phyloP scores from a whole-genome alignment of 2,113 vertebrate species.

The Cochlearius cochlearius region DNA sequence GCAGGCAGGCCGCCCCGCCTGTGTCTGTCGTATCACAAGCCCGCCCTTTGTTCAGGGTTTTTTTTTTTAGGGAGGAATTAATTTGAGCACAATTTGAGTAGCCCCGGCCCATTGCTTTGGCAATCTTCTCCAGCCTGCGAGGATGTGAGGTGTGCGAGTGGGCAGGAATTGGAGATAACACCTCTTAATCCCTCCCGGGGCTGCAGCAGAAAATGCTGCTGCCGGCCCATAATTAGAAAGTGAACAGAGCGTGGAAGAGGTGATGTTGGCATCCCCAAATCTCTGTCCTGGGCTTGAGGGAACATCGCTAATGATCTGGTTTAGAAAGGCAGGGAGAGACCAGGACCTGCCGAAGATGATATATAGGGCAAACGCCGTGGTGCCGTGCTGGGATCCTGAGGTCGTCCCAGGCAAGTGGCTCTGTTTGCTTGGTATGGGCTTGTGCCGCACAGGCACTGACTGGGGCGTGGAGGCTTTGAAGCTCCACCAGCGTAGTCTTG shows the following conservation, averaged over 20 bases:
- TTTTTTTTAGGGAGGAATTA: background rate
- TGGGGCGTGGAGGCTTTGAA: background rate
- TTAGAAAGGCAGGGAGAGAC: background rate
- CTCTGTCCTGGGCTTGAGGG: conserved; percentile 4
- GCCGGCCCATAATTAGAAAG: background rate
- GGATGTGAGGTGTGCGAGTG: background rate
- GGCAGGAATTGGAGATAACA: background rate
- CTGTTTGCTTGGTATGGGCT: fast-evolving
- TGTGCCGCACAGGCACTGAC: fast-evolving
- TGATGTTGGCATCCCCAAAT: background rate
- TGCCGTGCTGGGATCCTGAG: background rate
- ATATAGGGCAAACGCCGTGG: background rate
- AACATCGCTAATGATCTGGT: background rate
- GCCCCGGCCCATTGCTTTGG: background rate
- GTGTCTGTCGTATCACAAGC: background rate
- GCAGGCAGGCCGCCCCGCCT: background rate
- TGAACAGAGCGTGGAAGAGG: background rate
- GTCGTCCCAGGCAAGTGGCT: fast-evolving
- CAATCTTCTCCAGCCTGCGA: background rate
- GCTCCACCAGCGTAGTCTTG: background rate
- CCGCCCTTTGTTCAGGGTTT: background rate
- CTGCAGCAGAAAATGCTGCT: background rate
- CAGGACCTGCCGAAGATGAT: fast-evolving
- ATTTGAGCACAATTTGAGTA: background rate
- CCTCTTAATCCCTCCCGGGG: background rate